Conservation (phyloP, 2,888 invertebrate species). For the Timema cristinae region DNA sequence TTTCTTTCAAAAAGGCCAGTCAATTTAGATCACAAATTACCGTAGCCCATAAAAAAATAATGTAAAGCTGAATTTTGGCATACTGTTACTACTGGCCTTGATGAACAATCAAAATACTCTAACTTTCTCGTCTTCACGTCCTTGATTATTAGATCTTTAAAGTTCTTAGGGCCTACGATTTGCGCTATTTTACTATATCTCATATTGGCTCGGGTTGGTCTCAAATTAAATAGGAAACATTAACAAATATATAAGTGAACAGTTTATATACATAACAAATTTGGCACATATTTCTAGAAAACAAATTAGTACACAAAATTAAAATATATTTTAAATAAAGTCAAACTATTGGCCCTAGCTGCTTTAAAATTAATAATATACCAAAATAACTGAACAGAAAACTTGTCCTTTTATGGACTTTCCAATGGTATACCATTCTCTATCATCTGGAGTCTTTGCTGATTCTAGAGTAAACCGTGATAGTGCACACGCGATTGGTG, state of each 20-base stretch:
- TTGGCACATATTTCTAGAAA: not conserved
- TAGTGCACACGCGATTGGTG: not conserved
- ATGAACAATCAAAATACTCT: too few relatives aligned
- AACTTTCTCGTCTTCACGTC: too few relatives aligned
- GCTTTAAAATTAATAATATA: not conserved
- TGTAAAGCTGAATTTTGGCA: too few relatives aligned
- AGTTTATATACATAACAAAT: not conserved
- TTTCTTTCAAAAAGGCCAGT: too few relatives aligned
- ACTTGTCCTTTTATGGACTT: not conserved
- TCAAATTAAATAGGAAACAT: constrained; percentile 4
- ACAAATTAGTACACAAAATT: not conserved
- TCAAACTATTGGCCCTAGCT: not conserved
- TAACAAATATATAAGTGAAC: not conserved
- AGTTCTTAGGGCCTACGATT: too few relatives aligned
- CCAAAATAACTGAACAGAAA: not conserved
- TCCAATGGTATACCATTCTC: not conserved
- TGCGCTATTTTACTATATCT: not conserved
- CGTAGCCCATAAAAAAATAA: too few relatives aligned
- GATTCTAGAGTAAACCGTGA: constrained; percentile 2
- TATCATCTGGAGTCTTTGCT: not conserved
- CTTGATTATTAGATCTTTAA: too few relatives aligned
- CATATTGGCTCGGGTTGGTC: not conserved
- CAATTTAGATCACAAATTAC: too few relatives aligned
- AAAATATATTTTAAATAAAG: not conserved
- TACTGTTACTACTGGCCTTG: too few relatives aligned